Percentiles rank a stretch among this genome's conserved stretches.
Conservation (phyloP, 1,140 invertebrate genomes). For the Drosophila ironensis region DNA sequence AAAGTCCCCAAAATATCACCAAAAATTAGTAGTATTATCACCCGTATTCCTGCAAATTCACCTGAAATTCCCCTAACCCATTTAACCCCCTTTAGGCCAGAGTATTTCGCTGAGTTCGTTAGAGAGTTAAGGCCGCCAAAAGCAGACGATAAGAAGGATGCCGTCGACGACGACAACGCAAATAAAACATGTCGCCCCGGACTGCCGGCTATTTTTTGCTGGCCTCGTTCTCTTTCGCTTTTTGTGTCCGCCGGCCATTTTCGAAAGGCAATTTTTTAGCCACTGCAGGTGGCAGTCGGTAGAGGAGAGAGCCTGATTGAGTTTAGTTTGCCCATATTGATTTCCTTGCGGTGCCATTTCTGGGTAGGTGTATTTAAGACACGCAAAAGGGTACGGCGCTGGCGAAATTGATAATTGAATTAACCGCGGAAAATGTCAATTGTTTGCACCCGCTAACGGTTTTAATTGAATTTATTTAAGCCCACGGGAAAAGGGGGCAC, state of each 20-base stretch:
- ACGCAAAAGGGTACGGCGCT: conserved; percentile 21
- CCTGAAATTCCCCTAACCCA: background rate
- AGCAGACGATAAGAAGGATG: conserved; percentile 12
- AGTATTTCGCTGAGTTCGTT: conserved; percentile 25
- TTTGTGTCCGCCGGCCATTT: conserved; percentile 30
- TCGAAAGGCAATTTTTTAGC: conserved; percentile 61
- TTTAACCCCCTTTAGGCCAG: background rate
- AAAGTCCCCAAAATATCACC: no score
- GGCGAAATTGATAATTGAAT: conserved; percentile 69
- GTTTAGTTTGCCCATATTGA: conserved; percentile 12
- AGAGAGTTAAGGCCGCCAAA: conserved; percentile 4
- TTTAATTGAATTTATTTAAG: conserved; percentile 73
- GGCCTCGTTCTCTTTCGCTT: background rate
- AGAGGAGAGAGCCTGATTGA: background rate
- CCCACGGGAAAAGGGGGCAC: conserved; percentile 12
- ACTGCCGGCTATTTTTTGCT: conserved; percentile 4
- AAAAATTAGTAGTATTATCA: no score
- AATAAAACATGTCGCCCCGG: conserved; percentile 55
- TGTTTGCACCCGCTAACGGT: conserved; percentile 54
- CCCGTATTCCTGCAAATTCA: no score
- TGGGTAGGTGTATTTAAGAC: conserved; percentile 29
- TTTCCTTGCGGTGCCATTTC: background rate
- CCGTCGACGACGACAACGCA: conserved; percentile 55
- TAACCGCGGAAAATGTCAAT: conserved; percentile 46
- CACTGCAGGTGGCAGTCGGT: conserved; percentile 38